Base-by-base conservation (phyloP, 1,140 invertebrate species). In the Scaptomyza pallida region DNA sequence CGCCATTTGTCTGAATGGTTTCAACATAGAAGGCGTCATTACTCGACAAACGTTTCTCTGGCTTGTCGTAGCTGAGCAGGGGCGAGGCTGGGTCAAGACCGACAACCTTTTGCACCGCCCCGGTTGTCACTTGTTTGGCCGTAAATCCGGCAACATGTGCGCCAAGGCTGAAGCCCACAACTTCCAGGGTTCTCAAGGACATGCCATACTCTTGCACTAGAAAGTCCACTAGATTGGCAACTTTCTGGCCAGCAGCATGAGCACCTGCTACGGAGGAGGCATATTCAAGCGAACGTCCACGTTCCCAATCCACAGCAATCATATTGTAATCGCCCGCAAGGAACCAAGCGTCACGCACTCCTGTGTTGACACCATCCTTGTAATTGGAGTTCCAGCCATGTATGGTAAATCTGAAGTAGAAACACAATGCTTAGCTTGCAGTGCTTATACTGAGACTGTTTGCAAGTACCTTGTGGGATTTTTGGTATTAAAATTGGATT, bases 1-100 rank as follows among this genome's bases (percentile, higher is more conserved):
- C 94, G 9, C 93, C 94, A 72, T 95, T 94, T 1, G 95, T 95
- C 76, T 97, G 95, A 61, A 96, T 94, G 1, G 94, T 93, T 89
- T 96, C 94, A 2, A 96, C 95, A 67, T 94, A 94, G 1, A 92
- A 41, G 1, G 94, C 95, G 78, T 96, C 95, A 26, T 92, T 92
- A 56, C 92, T 92, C 80, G 95, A 94, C 3, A 97, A 88, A 9
- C 95, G 92, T 4, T 93, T 92, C 1, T 13, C 75, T 0, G 92
- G 73, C 60, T 92, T 79, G 21, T 91, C 75, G n/a, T 78, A 86
- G 71, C 90, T 75, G 23, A 92, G 93, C 8, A 92, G 75, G 2
- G 91, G 78, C 0, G 89, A 73, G 3, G 94, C 93, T 0, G 94
- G 93, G 57, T 94, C 94, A 2, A 94, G 64, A 40, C 92, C 94